These are phyloP conservation scores for Halocynthia roretzi DNA, from an alignment of 23 tunicate genomes.

Conservation along the genomic window DNA sequence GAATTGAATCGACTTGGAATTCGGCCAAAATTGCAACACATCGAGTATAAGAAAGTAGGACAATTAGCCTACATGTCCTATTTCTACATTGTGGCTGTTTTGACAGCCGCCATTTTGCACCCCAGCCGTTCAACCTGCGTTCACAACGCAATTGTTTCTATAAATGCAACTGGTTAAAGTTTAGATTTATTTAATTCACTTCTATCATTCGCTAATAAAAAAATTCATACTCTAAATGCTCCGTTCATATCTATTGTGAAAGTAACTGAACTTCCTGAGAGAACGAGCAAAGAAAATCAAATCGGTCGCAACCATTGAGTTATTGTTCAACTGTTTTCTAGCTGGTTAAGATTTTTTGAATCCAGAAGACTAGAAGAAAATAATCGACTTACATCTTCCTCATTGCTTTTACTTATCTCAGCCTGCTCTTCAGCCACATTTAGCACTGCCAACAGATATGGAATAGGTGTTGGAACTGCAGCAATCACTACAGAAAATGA, in stretches of 20 bases:
- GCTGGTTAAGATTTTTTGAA: too few relatives aligned
- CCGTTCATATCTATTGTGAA: too few relatives aligned
- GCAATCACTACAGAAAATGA: slow-evolving; percentile 43
- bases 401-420: slow-evolving; percentile 2
- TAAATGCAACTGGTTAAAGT: background rate
- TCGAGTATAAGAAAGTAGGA: too few relatives aligned
- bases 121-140: slow-evolving; percentile 1
- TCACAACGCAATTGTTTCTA: background rate
- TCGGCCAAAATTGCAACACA: too few relatives aligned
- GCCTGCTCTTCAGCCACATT: background rate
- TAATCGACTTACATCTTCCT: background rate
- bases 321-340: background rate
- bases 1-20: too few relatives aligned
- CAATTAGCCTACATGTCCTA: too few relatives aligned
- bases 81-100: too few relatives aligned
- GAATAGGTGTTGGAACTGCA: slow-evolving; percentile 44
- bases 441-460: slow-evolving; percentile 74
- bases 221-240: too few relatives aligned
- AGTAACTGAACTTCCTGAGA: background rate
- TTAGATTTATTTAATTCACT: too few relatives aligned
- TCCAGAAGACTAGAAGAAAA: too few relatives aligned
- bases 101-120: background rate
- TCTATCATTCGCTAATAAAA: too few relatives aligned
- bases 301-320: background rate
- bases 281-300: background rate